These are phyloP conservation scores for Recurvirostra avosetta DNA, from an alignment of 2,113 vertebrate species.

Conservation along the genomic window DNA sequence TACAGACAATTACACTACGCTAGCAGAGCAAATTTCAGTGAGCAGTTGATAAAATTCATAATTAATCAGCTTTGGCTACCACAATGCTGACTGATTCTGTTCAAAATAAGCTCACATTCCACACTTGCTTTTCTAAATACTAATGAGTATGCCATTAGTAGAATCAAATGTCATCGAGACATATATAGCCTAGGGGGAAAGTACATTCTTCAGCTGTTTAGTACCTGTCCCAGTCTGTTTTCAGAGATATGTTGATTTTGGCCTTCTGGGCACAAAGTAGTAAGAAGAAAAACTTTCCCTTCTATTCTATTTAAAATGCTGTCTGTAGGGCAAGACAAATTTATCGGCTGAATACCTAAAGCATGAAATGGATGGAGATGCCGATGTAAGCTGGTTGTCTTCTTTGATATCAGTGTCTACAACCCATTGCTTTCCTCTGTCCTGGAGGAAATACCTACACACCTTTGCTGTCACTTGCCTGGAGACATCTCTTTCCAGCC, in stretches of 20 bases:
- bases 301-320: neutral
- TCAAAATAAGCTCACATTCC: neutral
- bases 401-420: neutral
- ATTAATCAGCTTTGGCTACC: slow-evolving; percentile 48
- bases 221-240: neutral
- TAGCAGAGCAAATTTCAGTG: neutral
- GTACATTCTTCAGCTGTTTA: neutral
- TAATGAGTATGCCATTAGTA: neutral
- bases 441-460: neutral
- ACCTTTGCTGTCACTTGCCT: neutral
- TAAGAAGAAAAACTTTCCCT: neutral
- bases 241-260: neutral
- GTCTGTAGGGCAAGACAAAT: neutral
- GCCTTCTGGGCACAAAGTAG: neutral
- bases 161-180: neutral
- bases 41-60: slow-evolving; percentile 37
- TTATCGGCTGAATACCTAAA: neutral
- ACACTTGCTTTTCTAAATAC: neutral
- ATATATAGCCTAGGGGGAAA: neutral
- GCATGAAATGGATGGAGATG: neutral
- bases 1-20: neutral
- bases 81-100: neutral
- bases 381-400: neutral
- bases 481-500: neutral
- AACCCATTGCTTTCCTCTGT: neutral